Conservation (phyloP, 2,888 invertebrate species). For the Apamea epomidion region DNA sequence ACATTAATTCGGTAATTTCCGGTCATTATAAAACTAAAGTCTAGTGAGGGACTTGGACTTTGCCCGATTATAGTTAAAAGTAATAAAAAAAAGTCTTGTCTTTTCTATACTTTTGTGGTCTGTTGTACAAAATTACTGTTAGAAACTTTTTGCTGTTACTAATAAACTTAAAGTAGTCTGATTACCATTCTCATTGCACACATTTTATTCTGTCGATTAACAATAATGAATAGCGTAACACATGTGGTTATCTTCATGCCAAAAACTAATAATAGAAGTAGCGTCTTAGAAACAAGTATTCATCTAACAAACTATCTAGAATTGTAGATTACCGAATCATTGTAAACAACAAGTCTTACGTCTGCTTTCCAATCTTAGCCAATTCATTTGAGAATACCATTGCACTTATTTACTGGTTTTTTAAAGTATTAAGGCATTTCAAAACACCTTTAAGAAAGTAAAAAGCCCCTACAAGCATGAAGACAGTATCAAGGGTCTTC, state of each 20-base stretch:
- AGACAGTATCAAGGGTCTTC: not conserved
- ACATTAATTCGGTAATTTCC: not conserved
- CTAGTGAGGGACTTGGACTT: not conserved
- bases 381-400: constrained; percentile 20
- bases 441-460: not conserved
- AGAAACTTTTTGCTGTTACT: not conserved
- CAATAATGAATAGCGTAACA: constrained; percentile 23
- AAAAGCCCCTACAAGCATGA: not conserved
- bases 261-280: constrained; percentile 39
- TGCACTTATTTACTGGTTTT: not conserved
- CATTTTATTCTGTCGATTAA: constrained; percentile 14
- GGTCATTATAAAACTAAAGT: not conserved
- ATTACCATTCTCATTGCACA: constrained; percentile 16
- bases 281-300: constrained; percentile 20
- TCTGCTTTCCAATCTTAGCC: constrained; percentile 3
- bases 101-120: not conserved
- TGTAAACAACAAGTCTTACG: constrained; percentile 24
- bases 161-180: constrained; percentile 21
- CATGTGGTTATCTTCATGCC: constrained; percentile 41
- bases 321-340: constrained; percentile 13
- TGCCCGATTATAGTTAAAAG: not conserved
- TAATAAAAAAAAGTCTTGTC: not conserved
- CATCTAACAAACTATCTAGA: constrained; percentile 10
- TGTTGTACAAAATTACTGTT: not conserved
- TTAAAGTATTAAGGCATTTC: not conserved